Evolutionary conservation across 2,888 invertebrate species (phyloP), one percentile per base, ranked within the genome.

Genomic region (Maniola hyperantus): DNA sequence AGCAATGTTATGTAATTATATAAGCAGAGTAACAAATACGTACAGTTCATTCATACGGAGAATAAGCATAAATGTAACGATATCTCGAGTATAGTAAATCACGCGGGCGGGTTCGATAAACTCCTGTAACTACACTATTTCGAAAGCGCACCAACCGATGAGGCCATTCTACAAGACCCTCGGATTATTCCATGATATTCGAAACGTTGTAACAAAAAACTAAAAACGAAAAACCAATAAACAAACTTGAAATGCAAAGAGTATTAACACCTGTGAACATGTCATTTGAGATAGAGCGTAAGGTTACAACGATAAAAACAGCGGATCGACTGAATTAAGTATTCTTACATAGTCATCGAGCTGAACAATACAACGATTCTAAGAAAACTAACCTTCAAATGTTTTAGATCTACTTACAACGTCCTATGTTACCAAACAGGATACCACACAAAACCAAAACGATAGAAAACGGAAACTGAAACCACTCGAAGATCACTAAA

Each of bases 401-500:
- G 13, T 7, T 7, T 39, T 6, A 61, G 20, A 39, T 61, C 50
- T 61, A 61, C 67, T 69, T 65, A 65, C 65, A 50, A 68, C 46
- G 18, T 61, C 18, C 34, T 20, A 34, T 36, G 39, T 39, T 61
- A 61, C 61, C 18, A 20, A 39, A 50, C 50, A 46, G 60, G 50
- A 60, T 60, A 50, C 36, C 60, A 50, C 55, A 39, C 20, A 36
- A 39, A 61, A 48, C 46, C 46, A 20, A 50, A 34, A 61, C 50
- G 39, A 33, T 8, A 18, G 18, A 48, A 61, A 53, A 42, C 42
- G 58, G 64, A 64, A 59, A 64, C 57, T 60, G 48, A 36, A 66
- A 18, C 62, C 78, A 78, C 79, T 73, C 72, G 66, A 57, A 73
- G 70, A 76, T 55, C 72, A 72, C 70, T 53, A 15, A 65, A 54